These are phyloP conservation scores for Calameuta pallipes DNA, from an alignment of 2,888 invertebrate species.

Conservation along the genomic window DNA sequence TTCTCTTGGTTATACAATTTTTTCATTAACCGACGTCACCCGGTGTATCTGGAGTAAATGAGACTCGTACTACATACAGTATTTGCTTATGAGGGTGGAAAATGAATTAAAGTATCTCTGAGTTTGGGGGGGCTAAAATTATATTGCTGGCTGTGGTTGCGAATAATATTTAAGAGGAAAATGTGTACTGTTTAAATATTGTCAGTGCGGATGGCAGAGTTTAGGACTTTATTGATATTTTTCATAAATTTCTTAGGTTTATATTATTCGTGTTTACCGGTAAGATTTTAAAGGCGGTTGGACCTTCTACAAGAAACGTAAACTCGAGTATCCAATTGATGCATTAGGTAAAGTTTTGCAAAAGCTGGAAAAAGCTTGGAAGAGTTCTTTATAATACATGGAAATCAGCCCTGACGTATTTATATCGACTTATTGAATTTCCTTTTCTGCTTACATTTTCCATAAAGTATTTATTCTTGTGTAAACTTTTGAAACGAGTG, in stretches of 20 bases:
- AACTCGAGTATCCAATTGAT: background rate
- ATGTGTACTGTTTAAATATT: background rate
- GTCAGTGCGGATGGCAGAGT: background rate
- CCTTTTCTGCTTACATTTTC: background rate
- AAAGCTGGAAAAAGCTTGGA: background rate
- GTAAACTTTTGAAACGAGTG: background rate
- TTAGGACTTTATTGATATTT: background rate
- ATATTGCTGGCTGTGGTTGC: background rate
- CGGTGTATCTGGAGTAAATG: background rate
- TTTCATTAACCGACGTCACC: background rate
- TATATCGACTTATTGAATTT: background rate
- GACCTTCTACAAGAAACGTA: background rate
- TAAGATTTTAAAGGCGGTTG: background rate
- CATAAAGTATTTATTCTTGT: background rate
- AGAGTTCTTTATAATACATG: background rate
- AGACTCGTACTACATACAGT: background rate
- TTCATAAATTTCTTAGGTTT: background rate
- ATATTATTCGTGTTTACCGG: background rate
- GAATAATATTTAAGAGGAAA: background rate
- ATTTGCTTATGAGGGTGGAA: background rate
- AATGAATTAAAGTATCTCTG: background rate
- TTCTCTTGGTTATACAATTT: background rate
- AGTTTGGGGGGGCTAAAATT: background rate
- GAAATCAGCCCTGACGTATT: background rate
- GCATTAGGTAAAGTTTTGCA: background rate